phyloP scores from a whole-genome alignment of 2,113 vertebrate species.

The Apteryx mantelli region DNA sequence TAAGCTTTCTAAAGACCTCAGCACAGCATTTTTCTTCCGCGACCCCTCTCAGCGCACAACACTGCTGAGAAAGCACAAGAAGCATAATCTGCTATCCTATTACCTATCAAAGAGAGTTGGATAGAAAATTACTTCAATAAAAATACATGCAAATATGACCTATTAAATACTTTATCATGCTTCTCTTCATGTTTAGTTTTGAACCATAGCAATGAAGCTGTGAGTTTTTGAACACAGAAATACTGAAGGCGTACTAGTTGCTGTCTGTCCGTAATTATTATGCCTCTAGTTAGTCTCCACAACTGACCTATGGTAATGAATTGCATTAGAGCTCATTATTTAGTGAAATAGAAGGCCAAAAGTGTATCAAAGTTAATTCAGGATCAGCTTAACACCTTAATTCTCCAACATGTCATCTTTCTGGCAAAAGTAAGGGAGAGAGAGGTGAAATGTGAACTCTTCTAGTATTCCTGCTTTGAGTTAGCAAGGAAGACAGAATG shows the following conservation, averaged over 20 bases:
- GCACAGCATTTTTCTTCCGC: background rate
- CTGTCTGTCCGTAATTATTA: background rate
- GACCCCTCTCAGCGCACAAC: background rate
- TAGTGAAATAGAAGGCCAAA: background rate
- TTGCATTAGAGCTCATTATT: background rate
- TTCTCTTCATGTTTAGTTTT: background rate
- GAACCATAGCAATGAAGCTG: background rate
- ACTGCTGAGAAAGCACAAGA: background rate
- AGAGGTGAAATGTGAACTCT: too few species aligned
- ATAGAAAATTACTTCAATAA: background rate
- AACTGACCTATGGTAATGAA: background rate
- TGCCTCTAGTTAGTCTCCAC: background rate
- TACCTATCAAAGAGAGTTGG: background rate
- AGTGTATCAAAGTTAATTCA: background rate
- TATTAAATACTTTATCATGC: background rate
- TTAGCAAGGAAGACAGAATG: background rate
- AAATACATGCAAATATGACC: background rate
- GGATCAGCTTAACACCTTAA: too few species aligned
- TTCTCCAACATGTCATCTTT: too few species aligned
- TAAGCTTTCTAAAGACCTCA: background rate
- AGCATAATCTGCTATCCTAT: background rate
- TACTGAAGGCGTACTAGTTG: background rate
- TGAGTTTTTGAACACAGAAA: background rate
- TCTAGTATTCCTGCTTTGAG: background rate
- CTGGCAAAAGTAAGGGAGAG: too few species aligned